A percentile compares a stretch with the other conserved stretches of the same genome.
phyloP scores from a whole-genome alignment of 2,113 vertebrate genomes.

The Gymnarchus niloticus region DNA sequence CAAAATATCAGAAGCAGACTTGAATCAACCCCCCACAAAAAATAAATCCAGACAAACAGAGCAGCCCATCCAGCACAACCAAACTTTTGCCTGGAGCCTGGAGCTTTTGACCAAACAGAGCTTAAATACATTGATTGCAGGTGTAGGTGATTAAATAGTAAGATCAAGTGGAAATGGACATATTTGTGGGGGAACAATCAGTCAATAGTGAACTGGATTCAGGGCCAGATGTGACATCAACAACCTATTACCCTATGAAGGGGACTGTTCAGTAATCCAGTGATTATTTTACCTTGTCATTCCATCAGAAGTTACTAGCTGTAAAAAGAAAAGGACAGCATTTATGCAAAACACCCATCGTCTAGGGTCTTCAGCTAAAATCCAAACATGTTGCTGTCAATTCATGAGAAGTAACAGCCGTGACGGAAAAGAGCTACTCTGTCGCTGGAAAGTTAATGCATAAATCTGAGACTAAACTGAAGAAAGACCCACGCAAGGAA shows the following conservation, averaged over 20 bases:
- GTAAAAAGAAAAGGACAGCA: not conserved
- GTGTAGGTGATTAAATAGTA: not conserved
- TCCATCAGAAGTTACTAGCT: not conserved
- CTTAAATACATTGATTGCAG: not conserved
- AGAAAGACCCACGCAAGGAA: slow-evolving; percentile 48
- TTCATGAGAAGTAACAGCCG: not conserved
- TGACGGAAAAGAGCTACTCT: not conserved
- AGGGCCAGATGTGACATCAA: not conserved
- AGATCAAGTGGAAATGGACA: not conserved
- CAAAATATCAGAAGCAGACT: too few species aligned
- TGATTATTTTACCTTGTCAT: not conserved
- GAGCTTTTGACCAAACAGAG: not conserved
- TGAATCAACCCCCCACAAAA: too few species aligned
- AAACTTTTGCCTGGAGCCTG: not conserved
- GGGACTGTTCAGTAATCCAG: not conserved
- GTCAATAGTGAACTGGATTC: not conserved
- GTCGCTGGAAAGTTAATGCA: slow-evolving; percentile 44
- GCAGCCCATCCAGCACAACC: not conserved
- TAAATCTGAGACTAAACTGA: slow-evolving; percentile 50
- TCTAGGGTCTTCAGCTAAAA: not conserved
- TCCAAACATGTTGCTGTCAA: not conserved
- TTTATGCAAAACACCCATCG: not conserved
- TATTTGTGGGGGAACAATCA: not conserved
- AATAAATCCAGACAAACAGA: not conserved
- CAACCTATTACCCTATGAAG: not conserved